Evolutionary conservation across 2,888 invertebrate species (phyloP).

Genomic region (Lissonota sp.): DNA sequence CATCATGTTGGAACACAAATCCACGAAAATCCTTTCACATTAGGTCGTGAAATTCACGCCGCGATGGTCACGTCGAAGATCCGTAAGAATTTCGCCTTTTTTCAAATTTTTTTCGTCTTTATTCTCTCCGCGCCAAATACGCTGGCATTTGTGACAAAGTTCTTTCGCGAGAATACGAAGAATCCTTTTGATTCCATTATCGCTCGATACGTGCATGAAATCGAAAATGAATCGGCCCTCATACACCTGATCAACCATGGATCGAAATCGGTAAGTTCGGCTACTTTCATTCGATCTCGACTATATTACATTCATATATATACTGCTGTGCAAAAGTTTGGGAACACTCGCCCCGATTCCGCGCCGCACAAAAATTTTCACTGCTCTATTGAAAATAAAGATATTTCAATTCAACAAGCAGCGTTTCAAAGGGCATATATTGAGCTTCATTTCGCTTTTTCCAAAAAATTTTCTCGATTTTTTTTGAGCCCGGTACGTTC

Average conservation of each 20-base stretch:
- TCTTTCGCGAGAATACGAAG: background rate
- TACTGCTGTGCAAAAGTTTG: too few species aligned
- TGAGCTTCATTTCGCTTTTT: too few species aligned
- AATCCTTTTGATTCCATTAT: constrained; percentile 15
- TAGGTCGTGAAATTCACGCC: constrained; percentile 28
- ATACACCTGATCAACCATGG: constrained; percentile 41
- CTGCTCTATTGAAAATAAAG: too few species aligned
- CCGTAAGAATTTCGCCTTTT: background rate
- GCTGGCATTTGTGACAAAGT: background rate
- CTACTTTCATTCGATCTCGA: background rate
- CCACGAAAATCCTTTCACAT: constrained; percentile 16
- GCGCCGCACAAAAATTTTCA: too few species aligned
- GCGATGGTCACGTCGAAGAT: constrained; percentile 27
- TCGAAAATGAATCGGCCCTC: background rate
- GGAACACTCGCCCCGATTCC: too few species aligned
- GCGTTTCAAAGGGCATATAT: too few species aligned
- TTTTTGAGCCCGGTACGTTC: too few species aligned
- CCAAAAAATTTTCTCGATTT: too few species aligned
- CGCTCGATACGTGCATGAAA: constrained; percentile 32
- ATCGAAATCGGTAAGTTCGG: background rate
- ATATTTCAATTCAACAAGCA: too few species aligned
- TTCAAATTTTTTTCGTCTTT: background rate
- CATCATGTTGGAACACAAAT: background rate
- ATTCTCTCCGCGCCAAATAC: background rate
- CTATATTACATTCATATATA: background rate